Conservation (phyloP, 2,888 invertebrate species). For the Rhimphoctona megacephalus region DNA sequence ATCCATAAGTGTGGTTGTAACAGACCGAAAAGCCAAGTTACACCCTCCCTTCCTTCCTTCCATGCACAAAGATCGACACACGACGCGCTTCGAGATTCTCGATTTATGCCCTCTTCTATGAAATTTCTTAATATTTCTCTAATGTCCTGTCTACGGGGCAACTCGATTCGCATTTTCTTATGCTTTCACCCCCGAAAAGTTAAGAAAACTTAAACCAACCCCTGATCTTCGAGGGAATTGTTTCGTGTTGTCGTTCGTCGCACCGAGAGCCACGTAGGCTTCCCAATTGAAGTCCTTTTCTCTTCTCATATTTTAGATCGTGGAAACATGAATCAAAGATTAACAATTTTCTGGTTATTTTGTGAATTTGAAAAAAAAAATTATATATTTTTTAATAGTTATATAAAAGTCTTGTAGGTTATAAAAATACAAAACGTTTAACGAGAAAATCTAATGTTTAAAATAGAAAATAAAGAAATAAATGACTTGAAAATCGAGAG, state of each 20-base stretch:
- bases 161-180: slow-evolving; percentile 26
- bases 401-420: no score
- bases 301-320: background rate
- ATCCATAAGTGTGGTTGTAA: slow-evolving; percentile 33
- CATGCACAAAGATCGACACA: slow-evolving; percentile 42
- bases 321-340: background rate
- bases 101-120: slow-evolving; percentile 45
- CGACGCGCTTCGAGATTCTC: slow-evolving; percentile 35
- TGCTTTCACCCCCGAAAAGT: background rate
- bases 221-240: background rate
- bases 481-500: background rate
- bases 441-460: background rate
- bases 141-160: no score
- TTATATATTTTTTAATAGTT: no score
- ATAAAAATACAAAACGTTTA: no score
- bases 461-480: background rate
- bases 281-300: background rate
- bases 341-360: background rate
- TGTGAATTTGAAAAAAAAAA: background rate
- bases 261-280: no score
- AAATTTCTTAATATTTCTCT: slow-evolving; percentile 15
- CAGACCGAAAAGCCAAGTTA: slow-evolving; percentile 41
- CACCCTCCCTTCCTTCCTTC: slow-evolving; percentile 27
- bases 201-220: slow-evolving; percentile 12
- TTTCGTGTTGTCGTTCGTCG: background rate